phyloP scores from a whole-genome alignment of 2,888 invertebrate genomes.

The Volucella zonaria region DNA sequence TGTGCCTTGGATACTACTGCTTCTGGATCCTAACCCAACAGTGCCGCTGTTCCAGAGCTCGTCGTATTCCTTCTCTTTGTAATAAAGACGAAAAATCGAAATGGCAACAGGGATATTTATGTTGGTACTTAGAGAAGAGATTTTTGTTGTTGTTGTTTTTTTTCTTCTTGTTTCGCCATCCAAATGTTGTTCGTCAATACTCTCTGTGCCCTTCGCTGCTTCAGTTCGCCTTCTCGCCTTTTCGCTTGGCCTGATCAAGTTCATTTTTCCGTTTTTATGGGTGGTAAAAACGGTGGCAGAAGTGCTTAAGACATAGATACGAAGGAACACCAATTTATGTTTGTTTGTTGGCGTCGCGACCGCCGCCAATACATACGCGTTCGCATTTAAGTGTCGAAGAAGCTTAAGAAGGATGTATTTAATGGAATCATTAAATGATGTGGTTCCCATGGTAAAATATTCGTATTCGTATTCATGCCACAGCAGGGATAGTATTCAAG shows the following conservation, averaged over 20 bases:
- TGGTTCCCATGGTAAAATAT: not conserved
- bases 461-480: too few relatives aligned
- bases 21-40: not conserved
- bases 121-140: slow-evolving; percentile 54
- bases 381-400: not conserved
- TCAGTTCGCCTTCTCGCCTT: too few relatives aligned
- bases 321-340: slow-evolving; percentile 54
- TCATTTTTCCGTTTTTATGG: slow-evolving; percentile 48
- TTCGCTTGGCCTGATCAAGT: slow-evolving; percentile 7
- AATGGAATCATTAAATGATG: slow-evolving; percentile 27
- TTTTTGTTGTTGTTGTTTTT: slow-evolving; percentile 5
- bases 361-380: slow-evolving; percentile 4
- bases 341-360: slow-evolving; percentile 28
- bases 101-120: slow-evolving; percentile 63
- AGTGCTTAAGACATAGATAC: slow-evolving; percentile 47
- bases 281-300: slow-evolving; percentile 41
- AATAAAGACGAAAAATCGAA: slow-evolving; percentile 66
- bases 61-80: slow-evolving; percentile 29
- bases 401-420: slow-evolving; percentile 12
- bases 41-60: too few relatives aligned
- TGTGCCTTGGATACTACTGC: slow-evolving; percentile 1
- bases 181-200: too few relatives aligned
- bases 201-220: too few relatives aligned
- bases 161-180: not conserved
- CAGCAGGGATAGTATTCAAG: too few relatives aligned